Conservation (phyloP, 2,888 invertebrate genomes). For the Caradrina clavipalpis region DNA sequence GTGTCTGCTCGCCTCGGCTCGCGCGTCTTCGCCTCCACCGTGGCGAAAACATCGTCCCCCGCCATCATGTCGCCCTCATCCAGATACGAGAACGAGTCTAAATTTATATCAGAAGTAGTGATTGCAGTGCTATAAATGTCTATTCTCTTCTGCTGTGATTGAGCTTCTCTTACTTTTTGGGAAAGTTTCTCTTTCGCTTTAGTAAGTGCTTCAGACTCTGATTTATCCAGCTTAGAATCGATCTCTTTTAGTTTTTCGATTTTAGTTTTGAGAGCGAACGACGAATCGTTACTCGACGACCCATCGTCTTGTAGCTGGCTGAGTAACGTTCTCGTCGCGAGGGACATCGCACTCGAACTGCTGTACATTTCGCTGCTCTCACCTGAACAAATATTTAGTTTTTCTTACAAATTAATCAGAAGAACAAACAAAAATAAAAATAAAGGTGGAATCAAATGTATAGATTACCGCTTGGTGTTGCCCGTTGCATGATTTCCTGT, state of each 20-base stretch:
- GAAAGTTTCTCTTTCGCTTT: constrained; percentile 86
- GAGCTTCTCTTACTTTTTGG: constrained; percentile 85
- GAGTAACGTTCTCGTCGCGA: constrained; percentile 86
- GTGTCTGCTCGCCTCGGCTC: constrained; percentile 72
- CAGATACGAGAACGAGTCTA: constrained; percentile 89
- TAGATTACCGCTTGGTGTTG: constrained; percentile 82
- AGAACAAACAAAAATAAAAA: constrained; percentile 67
- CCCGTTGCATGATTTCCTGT: constrained; percentile 78
- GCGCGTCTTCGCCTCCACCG: constrained; percentile 73
- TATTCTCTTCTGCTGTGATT: constrained; percentile 85
- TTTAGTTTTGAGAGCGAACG: constrained; percentile 84
- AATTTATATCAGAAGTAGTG: constrained; percentile 87
- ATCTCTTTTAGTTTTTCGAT: constrained; percentile 73
- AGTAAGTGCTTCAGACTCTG: constrained; percentile 83
- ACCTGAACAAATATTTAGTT: constrained; percentile 80
- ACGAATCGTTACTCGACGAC: constrained; percentile 89
- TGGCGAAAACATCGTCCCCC: constrained; percentile 84
- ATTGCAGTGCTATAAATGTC: constrained; percentile 90
- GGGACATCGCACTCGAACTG: constrained; percentile 81
- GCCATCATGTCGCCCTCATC: constrained; percentile 86
- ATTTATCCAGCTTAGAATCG: constrained; percentile 77
- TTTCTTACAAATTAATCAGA: constrained; percentile 69
- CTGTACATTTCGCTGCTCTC: constrained; percentile 84
- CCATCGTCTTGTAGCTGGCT: constrained; percentile 90
- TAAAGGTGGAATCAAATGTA: constrained; percentile 64